These are phyloP conservation scores for Solen grandis DNA, from an alignment of 1,140 invertebrate species.

Conservation along the genomic window DNA sequence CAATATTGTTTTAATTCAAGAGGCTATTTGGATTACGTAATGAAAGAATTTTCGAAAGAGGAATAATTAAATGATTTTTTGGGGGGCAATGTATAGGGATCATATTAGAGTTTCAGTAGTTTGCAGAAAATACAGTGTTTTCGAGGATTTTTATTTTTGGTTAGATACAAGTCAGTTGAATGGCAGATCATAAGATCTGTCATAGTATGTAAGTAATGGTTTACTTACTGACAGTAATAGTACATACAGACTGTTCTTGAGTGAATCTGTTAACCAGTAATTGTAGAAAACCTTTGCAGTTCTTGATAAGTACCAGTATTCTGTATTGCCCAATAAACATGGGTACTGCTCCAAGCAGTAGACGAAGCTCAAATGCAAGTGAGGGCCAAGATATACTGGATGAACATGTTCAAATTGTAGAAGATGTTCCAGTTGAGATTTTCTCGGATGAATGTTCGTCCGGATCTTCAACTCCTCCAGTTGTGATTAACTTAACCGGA, in stretches of 20 bases:
- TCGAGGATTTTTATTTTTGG: too few species aligned
- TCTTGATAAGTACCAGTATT: neutral
- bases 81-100: too few species aligned
- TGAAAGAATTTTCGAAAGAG: too few species aligned
- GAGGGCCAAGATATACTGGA: constrained; percentile 13
- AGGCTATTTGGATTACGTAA: too few species aligned
- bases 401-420: neutral
- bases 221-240: neutral
- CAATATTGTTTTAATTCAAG: too few species aligned
- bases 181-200: constrained; percentile 4
- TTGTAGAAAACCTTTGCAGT: neutral
- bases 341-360: constrained; percentile 16
- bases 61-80: too few species aligned
- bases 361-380: constrained; percentile 16
- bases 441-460: constrained; percentile 2
- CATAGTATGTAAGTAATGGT: too few species aligned
- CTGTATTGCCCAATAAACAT: neutral
- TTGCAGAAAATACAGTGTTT: too few species aligned
- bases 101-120: too few species aligned
- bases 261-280: neutral
- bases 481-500: too few species aligned
- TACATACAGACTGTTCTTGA: neutral
- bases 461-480: constrained; percentile 36
- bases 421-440: constrained; percentile 10
- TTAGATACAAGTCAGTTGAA: neutral